phyloP scores from a whole-genome alignment of 2,113 vertebrate species.

The Hydrolagus affinis region DNA sequence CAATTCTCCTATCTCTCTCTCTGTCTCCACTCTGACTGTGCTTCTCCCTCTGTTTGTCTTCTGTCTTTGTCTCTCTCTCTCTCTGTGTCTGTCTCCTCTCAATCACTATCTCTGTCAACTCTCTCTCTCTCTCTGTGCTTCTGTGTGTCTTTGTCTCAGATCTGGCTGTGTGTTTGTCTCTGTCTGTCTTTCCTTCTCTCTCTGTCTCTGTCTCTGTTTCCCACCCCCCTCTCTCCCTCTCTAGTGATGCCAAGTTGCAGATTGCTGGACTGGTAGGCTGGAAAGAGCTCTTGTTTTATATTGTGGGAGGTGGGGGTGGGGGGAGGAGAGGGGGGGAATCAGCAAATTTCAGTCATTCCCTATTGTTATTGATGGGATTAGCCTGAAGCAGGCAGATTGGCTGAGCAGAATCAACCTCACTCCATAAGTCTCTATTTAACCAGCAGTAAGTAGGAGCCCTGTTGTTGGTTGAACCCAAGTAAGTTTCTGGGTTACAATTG shows the following conservation, averaged over 20 bases:
- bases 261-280: too few species aligned
- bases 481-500: too few species aligned
- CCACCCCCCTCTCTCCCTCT: neutral
- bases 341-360: too few species aligned
- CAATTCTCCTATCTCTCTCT: neutral
- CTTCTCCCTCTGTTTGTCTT: neutral
- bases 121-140: neutral
- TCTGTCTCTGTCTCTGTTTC: neutral
- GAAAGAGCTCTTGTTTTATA: too few species aligned
- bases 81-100: neutral
- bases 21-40: neutral
- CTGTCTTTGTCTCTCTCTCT: neutral
- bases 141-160: neutral
- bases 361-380: too few species aligned
- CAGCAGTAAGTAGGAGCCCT: too few species aligned
- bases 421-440: too few species aligned
- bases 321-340: too few species aligned
- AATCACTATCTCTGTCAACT: neutral
- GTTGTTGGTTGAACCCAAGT: too few species aligned
- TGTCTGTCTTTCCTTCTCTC: neutral
- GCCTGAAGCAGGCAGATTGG: too few species aligned
- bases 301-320: too few species aligned
- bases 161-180: neutral
- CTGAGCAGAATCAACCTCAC: too few species aligned
- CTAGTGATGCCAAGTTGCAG: neutral